These are phyloP conservation scores for Montipora capitata DNA, from an alignment of 92 coral and sea anemone species.

Conservation along the genomic window DNA sequence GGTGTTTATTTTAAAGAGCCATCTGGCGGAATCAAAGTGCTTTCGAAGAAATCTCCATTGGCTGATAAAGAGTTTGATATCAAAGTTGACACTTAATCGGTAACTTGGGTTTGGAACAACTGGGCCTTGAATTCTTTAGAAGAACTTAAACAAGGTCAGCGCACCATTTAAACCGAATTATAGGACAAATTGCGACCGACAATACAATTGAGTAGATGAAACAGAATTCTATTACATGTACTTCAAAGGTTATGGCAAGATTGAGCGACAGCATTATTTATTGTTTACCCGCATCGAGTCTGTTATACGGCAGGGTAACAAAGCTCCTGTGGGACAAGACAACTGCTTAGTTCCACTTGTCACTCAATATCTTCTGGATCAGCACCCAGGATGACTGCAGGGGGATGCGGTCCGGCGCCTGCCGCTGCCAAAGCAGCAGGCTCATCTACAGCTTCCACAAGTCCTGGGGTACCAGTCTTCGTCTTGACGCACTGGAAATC, in stretches of 20 bases:
- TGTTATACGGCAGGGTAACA: neutral
- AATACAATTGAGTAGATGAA: too few relatives aligned
- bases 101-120: neutral
- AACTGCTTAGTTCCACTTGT: neutral
- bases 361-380: constrained; percentile 94
- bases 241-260: too few relatives aligned
- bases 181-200: too few relatives aligned
- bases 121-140: neutral
- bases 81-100: too few relatives aligned
- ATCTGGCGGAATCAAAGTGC: too few relatives aligned
- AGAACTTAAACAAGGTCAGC: neutral
- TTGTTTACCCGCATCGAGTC: neutral
- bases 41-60: too few relatives aligned
- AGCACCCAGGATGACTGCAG: constrained; percentile 92
- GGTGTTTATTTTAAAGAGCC: too few relatives aligned
- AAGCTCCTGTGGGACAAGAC: neutral
- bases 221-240: too few relatives aligned
- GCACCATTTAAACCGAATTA: too few relatives aligned
- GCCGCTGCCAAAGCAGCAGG: constrained; percentile 98
- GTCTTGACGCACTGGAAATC: constrained; percentile 99
- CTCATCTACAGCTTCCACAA: constrained; percentile 98
- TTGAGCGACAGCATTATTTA: too few relatives aligned
- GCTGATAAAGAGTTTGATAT: too few relatives aligned
- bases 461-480: constrained; percentile 94
- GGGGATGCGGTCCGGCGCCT: constrained; percentile 97